Evolutionary conservation across 2,888 invertebrate genomes (phyloP), one percentile per base, ranked within the genome.

Genomic region (Apamea monoglypha): DNA sequence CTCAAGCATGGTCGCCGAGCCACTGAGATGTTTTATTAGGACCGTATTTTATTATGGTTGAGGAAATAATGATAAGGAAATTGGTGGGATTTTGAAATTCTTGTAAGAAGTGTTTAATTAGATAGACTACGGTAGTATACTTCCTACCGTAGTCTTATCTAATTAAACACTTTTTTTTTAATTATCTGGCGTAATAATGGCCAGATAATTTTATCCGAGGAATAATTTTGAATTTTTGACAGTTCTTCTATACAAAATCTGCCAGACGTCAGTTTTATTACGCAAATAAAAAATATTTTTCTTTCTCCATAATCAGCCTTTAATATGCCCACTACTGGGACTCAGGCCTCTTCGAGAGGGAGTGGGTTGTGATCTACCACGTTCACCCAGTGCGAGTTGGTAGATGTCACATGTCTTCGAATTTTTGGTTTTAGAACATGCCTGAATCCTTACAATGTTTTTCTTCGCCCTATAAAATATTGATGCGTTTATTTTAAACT

Each of bases 1-100:
- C 90, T 90, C 85, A 85, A 87, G 82, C 82, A 81, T 87, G 85
- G 87, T 85, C 91, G 85, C 83, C 86, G 89, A 84, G 81, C 69
- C 70, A 81, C 82, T 70, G 70, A 82, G 79, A 85, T 79, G 84
- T 80, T 89, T 90, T 89, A 87, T 86, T 88, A 85, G 74, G 76
- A 71, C 79, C 64, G 72, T 82, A 80, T 84, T 85, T 81, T 81
- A 67, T 83, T 83, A 66, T 68, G 69, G 16, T 63, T 59, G 29
- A 73, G 70, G 77, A 88, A 78, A 79, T 80, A 40, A 75, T 74
- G 76, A 69, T 72, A 73, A 75, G 66, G 50, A 64, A 63, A 70
- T 73, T 14, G 74, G 66, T 82, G 66, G 71, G 29, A 12, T 59
- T 5, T 59, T 14, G 12, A 56, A 44, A 59, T n/a, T 67, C 1